A percentile compares a stretch with the other conserved stretches of the same genome.
These are phyloP conservation scores for Sebastes kiyomatsui DNA, from an alignment of 2,797 vertebrate genomes.

Conservation along the genomic window DNA sequence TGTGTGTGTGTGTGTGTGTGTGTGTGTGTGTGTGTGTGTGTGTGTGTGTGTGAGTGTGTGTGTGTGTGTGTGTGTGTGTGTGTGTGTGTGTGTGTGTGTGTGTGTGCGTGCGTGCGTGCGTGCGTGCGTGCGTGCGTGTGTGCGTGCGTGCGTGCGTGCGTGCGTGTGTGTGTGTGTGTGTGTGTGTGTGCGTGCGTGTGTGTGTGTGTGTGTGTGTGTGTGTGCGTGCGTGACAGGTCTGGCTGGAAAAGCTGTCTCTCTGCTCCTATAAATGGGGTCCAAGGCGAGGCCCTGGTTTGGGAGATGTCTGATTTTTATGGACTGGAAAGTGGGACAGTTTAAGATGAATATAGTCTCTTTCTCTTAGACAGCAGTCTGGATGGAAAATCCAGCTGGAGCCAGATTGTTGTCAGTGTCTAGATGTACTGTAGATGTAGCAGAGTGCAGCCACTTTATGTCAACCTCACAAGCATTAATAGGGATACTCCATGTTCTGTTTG, in stretches of 20 bases:
- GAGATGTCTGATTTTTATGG: constrained; percentile 73
- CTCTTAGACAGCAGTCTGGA: constrained; percentile 51
- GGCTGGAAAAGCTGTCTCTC: constrained; percentile 52
- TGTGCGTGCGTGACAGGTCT: constrained; percentile 35
- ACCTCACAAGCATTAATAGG: constrained; percentile 2
- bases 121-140: too few species aligned
- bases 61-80: too few species aligned
- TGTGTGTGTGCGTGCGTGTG: neutral
- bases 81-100: rapidly evolving
- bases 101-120: too few species aligned
- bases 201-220: neutral
- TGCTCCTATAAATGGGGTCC: constrained; percentile 63
- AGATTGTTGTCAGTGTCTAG: constrained; percentile 44
- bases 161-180: neutral
- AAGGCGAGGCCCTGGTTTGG: constrained; percentile 54
- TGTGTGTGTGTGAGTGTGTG: too few species aligned
- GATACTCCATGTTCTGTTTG: constrained; percentile 7
- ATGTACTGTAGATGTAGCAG: constrained; percentile 36
- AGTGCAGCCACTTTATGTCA: constrained; percentile 14
- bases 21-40: rapidly evolving
- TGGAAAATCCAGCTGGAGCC: constrained; percentile 58
- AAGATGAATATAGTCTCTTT: constrained; percentile 63
- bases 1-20: neutral
- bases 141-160: too few species aligned
- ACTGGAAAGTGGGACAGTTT: constrained; percentile 71